These are phyloP conservation scores for Sciurus carolinensis DNA, from an alignment of 2,797 vertebrate genomes.

Conservation along the genomic window DNA sequence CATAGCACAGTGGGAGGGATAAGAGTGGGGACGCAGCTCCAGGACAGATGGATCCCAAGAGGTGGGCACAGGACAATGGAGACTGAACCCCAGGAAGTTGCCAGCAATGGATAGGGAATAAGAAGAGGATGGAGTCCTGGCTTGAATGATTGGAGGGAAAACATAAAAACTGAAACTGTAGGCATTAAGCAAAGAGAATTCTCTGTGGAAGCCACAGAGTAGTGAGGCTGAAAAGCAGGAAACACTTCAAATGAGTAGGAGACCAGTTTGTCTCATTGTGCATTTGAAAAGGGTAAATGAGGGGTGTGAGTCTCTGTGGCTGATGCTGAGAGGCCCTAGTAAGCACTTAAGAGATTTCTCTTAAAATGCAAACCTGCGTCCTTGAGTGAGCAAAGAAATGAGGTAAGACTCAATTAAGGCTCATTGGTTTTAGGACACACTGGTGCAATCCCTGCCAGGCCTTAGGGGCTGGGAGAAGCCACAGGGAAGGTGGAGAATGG, in stretches of 20 bases:
- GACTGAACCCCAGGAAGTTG: neutral
- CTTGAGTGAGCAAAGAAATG: neutral
- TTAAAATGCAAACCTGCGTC: neutral
- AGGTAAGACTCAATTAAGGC: neutral
- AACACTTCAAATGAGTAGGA: neutral
- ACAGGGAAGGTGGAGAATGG: neutral
- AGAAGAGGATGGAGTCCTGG: too few species aligned
- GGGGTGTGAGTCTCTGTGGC: neutral
- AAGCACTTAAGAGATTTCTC: neutral
- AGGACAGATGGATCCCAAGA: neutral
- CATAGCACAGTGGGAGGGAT: neutral
- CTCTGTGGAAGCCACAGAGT: neutral
- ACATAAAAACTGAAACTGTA: neutral
- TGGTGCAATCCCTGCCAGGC: neutral
- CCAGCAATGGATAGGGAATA: neutral
- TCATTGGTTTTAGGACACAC: neutral
- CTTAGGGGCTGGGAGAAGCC: neutral
- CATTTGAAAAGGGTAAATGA: neutral
- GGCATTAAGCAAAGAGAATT: neutral
- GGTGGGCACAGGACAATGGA: neutral
- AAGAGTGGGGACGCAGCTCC: too few species aligned
- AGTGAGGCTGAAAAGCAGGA: neutral
- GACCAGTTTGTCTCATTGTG: accelerated
- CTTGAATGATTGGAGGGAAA: neutral
- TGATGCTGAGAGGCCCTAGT: neutral